A percentile compares a stretch with the other conserved stretches of the same genome.
Conservation (phyloP, 2,797 vertebrate genomes). For the Momotus momota region DNA sequence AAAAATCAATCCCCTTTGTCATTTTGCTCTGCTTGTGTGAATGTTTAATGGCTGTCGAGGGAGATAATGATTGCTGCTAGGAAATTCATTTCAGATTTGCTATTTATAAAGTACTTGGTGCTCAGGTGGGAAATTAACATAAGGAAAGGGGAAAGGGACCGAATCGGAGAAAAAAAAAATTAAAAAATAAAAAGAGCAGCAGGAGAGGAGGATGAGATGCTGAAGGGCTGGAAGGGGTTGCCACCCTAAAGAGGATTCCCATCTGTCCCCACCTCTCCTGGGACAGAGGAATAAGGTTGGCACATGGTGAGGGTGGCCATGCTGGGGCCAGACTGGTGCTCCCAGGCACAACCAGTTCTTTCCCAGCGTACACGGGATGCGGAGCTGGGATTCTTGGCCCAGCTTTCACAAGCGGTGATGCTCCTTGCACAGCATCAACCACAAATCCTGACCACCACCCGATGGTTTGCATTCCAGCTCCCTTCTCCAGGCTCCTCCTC, state of each 20-base stretch:
- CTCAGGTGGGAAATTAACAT: conserved; percentile 87
- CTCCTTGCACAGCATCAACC: no score
- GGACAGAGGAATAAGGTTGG: background rate
- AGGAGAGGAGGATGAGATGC: conserved; percentile 22
- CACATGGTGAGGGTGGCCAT: rapidly evolving
- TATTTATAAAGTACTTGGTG: conserved; percentile 86
- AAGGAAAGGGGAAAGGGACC: conserved; percentile 70
- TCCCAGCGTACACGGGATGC: rapidly evolving
- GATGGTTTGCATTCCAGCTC: background rate
- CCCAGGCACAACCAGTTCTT: background rate
- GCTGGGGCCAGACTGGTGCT: rapidly evolving
- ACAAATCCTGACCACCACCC: background rate
- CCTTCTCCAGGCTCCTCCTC: background rate
- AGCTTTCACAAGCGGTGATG: rapidly evolving
- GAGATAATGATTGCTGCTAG: conserved; percentile 86
- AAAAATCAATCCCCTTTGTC: conserved; percentile 87
- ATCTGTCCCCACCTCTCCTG: background rate
- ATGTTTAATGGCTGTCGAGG: conserved; percentile 87
- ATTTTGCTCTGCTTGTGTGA: conserved; percentile 82
- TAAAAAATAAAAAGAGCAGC: background rate
- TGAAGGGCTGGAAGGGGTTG: background rate
- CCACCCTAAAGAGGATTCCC: background rate
- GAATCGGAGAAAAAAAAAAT: background rate
- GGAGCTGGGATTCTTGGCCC: background rate
- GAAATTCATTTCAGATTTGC: conserved; percentile 88